Conservation (phyloP, 2,888 invertebrate species). For the Zhengitettix transpicula region DNA sequence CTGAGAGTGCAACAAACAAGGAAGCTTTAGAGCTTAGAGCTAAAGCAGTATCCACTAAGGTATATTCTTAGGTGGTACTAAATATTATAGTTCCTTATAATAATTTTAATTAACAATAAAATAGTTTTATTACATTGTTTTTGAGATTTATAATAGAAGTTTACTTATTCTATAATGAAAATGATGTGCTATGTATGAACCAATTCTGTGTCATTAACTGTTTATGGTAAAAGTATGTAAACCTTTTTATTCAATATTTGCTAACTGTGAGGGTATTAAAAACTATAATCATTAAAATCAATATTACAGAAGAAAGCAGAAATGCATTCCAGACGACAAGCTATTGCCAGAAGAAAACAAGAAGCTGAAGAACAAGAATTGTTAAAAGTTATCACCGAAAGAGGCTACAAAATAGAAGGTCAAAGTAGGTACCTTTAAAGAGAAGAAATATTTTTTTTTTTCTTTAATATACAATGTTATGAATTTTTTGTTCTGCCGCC, state of each 20-base stretch:
- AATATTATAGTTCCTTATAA: too few species aligned
- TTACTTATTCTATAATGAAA: too few species aligned
- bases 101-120: too few species aligned
- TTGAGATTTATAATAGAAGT: too few species aligned
- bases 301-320: slow-evolving; percentile 10
- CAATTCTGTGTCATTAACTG: too few species aligned
- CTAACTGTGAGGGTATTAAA: not conserved
- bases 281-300: not conserved
- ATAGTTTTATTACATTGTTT: too few species aligned
- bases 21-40: slow-evolving; percentile 35
- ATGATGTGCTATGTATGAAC: too few species aligned
- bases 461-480: too few species aligned
- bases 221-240: too few species aligned
- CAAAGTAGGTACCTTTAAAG: not conserved
- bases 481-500: too few species aligned
- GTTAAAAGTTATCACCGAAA: slow-evolving; percentile 27
- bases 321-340: slow-evolving; percentile 8
- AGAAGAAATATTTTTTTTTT: too few species aligned
- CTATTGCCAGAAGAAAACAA: slow-evolving; percentile 18
- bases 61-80: slow-evolving; percentile 16
- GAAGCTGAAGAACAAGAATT: slow-evolving; percentile 28
- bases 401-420: slow-evolving; percentile 22
- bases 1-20: slow-evolving; percentile 35
- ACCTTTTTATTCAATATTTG: too few species aligned
- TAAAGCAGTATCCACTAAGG: slow-evolving; percentile 33